These are phyloP conservation scores for Penaeus japonicus DNA, from an alignment of 1,140 invertebrate species.

Conservation along the genomic window DNA sequence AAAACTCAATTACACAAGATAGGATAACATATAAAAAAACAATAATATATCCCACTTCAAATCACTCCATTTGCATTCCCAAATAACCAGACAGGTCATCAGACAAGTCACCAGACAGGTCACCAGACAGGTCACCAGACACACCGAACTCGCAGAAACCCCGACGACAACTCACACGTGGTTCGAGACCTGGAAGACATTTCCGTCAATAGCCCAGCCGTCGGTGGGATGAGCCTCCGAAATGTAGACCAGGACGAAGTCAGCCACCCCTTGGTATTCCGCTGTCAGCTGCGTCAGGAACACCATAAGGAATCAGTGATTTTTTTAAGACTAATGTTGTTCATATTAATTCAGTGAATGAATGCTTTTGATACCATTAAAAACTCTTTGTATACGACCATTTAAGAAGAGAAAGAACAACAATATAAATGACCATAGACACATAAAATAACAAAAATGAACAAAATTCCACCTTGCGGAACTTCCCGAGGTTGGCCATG, in stretches of 20 bases:
- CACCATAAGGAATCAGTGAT: too few relatives aligned
- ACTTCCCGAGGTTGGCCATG: constrained; percentile 41
- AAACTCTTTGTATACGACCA: too few relatives aligned
- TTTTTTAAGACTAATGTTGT: too few relatives aligned
- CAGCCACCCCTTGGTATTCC: constrained; percentile 46
- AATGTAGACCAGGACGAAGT: constrained; percentile 50
- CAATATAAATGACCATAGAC: not conserved
- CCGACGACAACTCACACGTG: constrained; percentile 15
- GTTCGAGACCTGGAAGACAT: constrained; percentile 14
- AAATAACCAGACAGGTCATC: too few relatives aligned
- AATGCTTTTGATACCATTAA: too few relatives aligned
- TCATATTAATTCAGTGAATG: too few relatives aligned
- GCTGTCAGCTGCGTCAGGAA: constrained; percentile 15
- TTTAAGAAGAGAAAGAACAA: not conserved
- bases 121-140: not conserved
- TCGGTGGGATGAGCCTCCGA: constrained; percentile 56
- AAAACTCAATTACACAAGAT: too few relatives aligned
- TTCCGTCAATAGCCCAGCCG: constrained; percentile 36
- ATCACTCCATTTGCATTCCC: too few relatives aligned
- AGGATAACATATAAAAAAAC: too few relatives aligned
- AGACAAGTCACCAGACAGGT: too few relatives aligned
- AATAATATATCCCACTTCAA: too few relatives aligned
- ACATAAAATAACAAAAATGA: not conserved
- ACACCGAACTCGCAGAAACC: not conserved
- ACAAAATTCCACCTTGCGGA: constrained; percentile 6